Evolutionary conservation across 1,140 invertebrate genomes (phyloP), one percentile per base, ranked within the genome.

Genomic region (Laodelphax striatellus): DNA sequence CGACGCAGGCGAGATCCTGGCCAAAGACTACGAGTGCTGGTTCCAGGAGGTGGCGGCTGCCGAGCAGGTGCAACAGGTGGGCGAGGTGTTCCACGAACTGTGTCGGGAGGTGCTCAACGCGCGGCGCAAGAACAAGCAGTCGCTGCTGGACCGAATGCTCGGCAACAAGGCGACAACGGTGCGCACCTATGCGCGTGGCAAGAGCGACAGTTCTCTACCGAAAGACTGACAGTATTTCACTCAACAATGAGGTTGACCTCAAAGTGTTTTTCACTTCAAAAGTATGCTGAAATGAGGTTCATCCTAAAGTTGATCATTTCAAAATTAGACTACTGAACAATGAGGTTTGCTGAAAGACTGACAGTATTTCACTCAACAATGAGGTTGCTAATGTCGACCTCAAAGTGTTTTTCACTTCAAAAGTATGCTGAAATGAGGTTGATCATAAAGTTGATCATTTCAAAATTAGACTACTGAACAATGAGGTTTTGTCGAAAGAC

Each of bases 1-100:
- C n/a, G n/a, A n/a, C n/a, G n/a, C 24, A 79, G 77, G 90, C 17
- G 88, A 91, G 72, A 90, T 90, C 63, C 73, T 92, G 38, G 88
- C 89, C 0, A 90, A 91, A 72, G 88, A 92, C 69, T 86, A 87
- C 63, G 90, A 93, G 67, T 91, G 88, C 71, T 85, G 81, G 69
- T 94, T 93, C 72, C 81, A 82, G n/a, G 90, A 94, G 76, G 84
- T 92, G n/a, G 85, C 89, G 0, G 90, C 90, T 0, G 88, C 90
- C 0, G 90, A 93, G 72, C 88, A 92, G 74, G 87, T 91, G 21
- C 76, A 75, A 16, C 79, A 82, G 72, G 86, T 94, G 3, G 86
- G 86, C 1, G 86, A 90, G 55, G 88, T 86, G 5, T 93, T 93
- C 73, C 83, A 87, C 66, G 88, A 92, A 66, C 78, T 92, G 5